Evolutionary conservation across 2,797 vertebrate species (phyloP).

Genomic region (Borostomias antarcticus): DNA sequence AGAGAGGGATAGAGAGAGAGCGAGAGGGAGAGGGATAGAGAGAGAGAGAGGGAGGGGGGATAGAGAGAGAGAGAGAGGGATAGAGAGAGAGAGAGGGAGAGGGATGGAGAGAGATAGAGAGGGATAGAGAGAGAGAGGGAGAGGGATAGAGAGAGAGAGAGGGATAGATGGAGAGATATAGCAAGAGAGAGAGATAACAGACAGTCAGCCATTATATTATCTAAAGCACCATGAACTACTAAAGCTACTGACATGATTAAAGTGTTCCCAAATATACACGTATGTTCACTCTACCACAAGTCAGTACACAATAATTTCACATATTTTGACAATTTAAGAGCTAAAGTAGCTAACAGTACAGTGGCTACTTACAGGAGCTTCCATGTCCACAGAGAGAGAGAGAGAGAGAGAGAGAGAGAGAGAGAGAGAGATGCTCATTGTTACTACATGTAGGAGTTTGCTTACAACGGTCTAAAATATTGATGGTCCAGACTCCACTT

Average conservation of each 20-base stretch:
- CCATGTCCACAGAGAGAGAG: slow-evolving; percentile 35
- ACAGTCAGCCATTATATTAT: too few species aligned
- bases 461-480: slow-evolving; percentile 67
- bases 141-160: too few species aligned
- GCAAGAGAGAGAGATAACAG: not conserved
- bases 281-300: not conserved
- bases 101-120: too few species aligned
- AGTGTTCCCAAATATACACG: not conserved
- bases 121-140: too few species aligned
- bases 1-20: too few species aligned
- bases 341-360: not conserved
- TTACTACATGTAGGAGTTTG: slow-evolving; percentile 40
- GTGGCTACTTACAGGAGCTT: slow-evolving; percentile 56
- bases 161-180: too few species aligned
- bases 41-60: too few species aligned
- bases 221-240: too few species aligned
- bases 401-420: slow-evolving; percentile 10
- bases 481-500: slow-evolving; percentile 60
- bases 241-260: not conserved
- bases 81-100: too few species aligned
- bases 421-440: slow-evolving; percentile 16
- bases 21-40: too few species aligned
- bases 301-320: not conserved
- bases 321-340: not conserved
- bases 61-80: too few species aligned